Evolutionary conservation across 2,113 vertebrate genomes (phyloP).

Genomic region (Trachemys scripta): DNA sequence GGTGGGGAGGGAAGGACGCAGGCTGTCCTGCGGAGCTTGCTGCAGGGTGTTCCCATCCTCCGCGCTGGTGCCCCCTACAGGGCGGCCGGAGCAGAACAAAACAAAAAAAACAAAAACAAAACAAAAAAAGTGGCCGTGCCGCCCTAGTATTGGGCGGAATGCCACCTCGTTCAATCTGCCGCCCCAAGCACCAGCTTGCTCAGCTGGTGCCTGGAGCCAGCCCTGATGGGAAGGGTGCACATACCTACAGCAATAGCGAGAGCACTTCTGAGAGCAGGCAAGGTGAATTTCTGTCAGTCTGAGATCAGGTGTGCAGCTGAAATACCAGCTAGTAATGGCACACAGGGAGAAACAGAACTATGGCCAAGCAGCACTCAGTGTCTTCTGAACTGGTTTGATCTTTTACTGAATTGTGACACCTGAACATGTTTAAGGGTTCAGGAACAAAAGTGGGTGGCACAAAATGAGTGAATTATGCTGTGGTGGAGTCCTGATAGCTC

Average conservation of each 20-base stretch:
- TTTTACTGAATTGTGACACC: not conserved
- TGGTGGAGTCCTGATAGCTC: not conserved
- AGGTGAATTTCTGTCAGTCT: not conserved
- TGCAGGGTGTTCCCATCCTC: too few species aligned
- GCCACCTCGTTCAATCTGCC: too few species aligned
- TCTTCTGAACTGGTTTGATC: not conserved
- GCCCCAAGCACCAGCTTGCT: too few species aligned
- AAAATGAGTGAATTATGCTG: not conserved
- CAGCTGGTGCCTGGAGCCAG: too few species aligned
- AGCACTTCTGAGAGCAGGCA: not conserved
- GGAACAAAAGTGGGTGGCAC: not conserved
- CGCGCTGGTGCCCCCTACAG: too few species aligned
- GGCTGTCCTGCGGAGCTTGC: too few species aligned
- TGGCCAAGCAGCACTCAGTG: not conserved
- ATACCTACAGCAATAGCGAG: not conserved
- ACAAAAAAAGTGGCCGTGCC: too few species aligned
- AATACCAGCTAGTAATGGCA: not conserved
- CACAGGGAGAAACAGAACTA: accelerated
- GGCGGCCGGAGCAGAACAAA: too few species aligned
- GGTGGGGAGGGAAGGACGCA: too few species aligned
- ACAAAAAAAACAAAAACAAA: too few species aligned
- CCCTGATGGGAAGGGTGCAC: not conserved
- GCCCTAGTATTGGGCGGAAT: too few species aligned
- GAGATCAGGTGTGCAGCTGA: not conserved
- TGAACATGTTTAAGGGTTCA: too few species aligned